phyloP scores from a whole-genome alignment of 2,888 invertebrate species.

The Andrena chrysosceles region DNA sequence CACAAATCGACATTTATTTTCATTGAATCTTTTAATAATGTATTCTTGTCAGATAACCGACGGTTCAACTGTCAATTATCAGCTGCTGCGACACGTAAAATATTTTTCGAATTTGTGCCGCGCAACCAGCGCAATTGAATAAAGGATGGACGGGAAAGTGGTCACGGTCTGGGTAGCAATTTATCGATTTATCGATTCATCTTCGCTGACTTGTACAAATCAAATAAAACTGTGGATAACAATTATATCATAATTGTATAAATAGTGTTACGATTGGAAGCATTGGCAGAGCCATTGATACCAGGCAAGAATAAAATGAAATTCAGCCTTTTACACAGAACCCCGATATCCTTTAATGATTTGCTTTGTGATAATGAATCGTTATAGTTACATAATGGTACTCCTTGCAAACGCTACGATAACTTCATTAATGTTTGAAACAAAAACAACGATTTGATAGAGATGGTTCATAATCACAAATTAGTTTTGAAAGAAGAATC shows the following conservation, averaged over 20 bases:
- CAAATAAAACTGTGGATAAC: conserved; percentile 49
- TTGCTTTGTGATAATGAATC: not conserved
- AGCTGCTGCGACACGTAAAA: conserved; percentile 40
- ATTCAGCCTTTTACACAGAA: not conserved
- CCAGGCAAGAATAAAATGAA: conserved; percentile 26
- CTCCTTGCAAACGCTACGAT: not conserved
- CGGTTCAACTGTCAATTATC: conserved; percentile 62
- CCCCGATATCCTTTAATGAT: conserved; percentile 9
- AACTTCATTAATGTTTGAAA: no score
- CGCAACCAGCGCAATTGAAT: conserved; percentile 35
- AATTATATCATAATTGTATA: conserved; percentile 51
- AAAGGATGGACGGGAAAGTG: conserved; percentile 18
- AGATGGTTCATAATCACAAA: no score
- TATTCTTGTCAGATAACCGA: conserved; percentile 55
- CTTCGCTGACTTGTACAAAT: conserved; percentile 35
- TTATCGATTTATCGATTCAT: conserved; percentile 41
- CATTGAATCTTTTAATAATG: conserved; percentile 64
- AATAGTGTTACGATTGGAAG: conserved; percentile 35
- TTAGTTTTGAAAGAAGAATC: no score
- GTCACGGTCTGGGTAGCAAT: conserved; percentile 7
- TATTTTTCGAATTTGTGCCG: conserved; percentile 49
- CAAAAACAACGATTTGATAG: no score
- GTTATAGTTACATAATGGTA: not conserved
- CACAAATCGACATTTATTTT: conserved; percentile 56
- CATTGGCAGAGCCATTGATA: conserved; percentile 4